Evolutionary conservation across 2,113 vertebrate species (phyloP), one percentile per base, ranked within the genome.

Genomic region (Prionailurus viverrinus): DNA sequence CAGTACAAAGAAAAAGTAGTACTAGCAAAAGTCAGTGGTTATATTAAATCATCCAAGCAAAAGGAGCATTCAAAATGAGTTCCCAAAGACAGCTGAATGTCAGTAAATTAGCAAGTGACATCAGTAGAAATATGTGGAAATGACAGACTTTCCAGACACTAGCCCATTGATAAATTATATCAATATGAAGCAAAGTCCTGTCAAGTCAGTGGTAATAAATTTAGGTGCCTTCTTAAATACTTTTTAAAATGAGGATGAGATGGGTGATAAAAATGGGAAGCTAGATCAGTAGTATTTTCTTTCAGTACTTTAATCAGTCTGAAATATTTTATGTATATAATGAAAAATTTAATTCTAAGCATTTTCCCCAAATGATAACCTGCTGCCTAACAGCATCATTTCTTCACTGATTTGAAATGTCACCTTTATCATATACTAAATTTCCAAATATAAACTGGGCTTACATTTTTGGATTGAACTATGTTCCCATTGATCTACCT

Each of bases 11-110:
- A 82, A 79, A 80, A 86, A 95, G 66, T 81, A 39, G 29, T 76
- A 19, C 88, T 78, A 71, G 61, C 61, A 89, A 88, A 97, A 95
- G 65, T 80, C 83, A 84, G 25, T 48, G 21, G 25, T 16, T 15
- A 83, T 45, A 93, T 81, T 95, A 95, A 93, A 80, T 92, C 82
- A 96, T 63, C 16, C 41, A 94, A 73, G 81, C 3, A 97, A 92
- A 95, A 68, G 13, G 8, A 29, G 73, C 68, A 48, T 83, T 81
- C 89, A 86, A 27, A 97, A 63, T 79, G 65, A 93, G 66, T 93
- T 81, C 48, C 88, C 36, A 48, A 96, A 93, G 36, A 89, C 5
- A 39, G 51, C 10, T 73, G 36, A 79, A 71, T 89, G n/a, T 81
- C 33, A 94, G 76, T 93, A 93, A 82, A 92, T 91, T 55, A 93